Percentiles rank a stretch among this genome's conserved stretches.
These are phyloP conservation scores for Reticulitermes speratus DNA, from an alignment of 1,140 invertebrate species.

Conservation along the genomic window DNA sequence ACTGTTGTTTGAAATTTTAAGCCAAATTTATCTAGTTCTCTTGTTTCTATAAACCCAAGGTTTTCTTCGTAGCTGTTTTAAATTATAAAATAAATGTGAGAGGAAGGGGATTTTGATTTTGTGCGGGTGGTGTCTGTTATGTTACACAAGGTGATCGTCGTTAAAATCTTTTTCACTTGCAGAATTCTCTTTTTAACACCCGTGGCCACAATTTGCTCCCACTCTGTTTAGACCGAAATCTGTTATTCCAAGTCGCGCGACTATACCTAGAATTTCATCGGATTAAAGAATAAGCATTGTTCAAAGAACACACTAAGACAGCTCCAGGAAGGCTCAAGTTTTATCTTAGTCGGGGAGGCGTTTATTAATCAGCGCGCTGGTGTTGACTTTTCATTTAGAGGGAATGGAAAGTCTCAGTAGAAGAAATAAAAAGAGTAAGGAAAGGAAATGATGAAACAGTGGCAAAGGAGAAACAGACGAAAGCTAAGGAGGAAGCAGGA, in stretches of 20 bases:
- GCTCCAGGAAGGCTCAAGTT: background rate
- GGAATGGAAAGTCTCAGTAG: background rate
- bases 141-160: no score
- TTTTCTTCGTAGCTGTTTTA: no score
- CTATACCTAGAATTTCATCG: background rate
- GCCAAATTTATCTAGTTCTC: no score
- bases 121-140: no score
- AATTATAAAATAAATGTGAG: no score
- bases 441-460: background rate
- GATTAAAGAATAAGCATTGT: background rate
- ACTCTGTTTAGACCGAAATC: background rate
- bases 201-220: no score
- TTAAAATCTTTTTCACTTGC: no score
- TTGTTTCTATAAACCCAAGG: no score
- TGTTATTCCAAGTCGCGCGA: background rate
- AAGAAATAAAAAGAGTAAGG: background rate
- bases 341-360: background rate
- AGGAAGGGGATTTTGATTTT: no score
- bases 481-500: background rate
- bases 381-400: background rate
- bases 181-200: no score
- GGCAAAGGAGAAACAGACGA: background rate
- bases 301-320: background rate
- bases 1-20: no score
- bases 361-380: background rate